Percentiles rank a stretch among this genome's conserved stretches.
Conservation (phyloP, 1,140 invertebrate species). For the Colletes gigas region DNA sequence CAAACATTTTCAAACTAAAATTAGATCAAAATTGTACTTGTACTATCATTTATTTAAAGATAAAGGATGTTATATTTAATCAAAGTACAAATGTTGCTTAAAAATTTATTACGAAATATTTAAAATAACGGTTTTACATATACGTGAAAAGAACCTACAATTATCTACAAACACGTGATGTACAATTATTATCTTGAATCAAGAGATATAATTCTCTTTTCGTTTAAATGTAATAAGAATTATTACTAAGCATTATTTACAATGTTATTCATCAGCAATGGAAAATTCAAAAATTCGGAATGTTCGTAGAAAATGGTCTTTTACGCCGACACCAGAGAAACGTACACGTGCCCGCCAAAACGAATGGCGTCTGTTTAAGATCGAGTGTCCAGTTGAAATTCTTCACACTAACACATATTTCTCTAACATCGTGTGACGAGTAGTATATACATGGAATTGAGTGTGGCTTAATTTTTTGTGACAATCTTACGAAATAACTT, state of each 20-base stretch:
- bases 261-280: conserved; percentile 48
- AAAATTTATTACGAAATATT: background rate
- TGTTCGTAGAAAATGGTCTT: background rate
- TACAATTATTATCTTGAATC: conserved; percentile 13
- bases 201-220: conserved; percentile 12
- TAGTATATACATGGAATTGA: conserved; percentile 16
- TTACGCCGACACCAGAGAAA: conserved; percentile 22
- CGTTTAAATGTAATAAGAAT: conserved; percentile 39
- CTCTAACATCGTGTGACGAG: background rate
- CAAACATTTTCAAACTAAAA: background rate
- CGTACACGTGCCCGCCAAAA: conserved; percentile 77
- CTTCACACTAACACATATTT: conserved; percentile 32
- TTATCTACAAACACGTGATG: conserved; percentile 43
- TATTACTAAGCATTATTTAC: conserved; percentile 53
- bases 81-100: conserved; percentile 8
- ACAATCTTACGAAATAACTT: background rate
- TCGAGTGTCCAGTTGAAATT: conserved; percentile 52
- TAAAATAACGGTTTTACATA: background rate
- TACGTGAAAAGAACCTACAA: conserved; percentile 11
- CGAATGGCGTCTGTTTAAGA: conserved; percentile 71
- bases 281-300: conserved; percentile 23
- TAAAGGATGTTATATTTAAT: background rate
- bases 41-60: background rate
- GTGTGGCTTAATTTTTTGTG: conserved; percentile 3
- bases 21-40: background rate